Evolutionary conservation across 2,113 vertebrate species (phyloP).

Genomic region (Anas platyrhynchos): DNA sequence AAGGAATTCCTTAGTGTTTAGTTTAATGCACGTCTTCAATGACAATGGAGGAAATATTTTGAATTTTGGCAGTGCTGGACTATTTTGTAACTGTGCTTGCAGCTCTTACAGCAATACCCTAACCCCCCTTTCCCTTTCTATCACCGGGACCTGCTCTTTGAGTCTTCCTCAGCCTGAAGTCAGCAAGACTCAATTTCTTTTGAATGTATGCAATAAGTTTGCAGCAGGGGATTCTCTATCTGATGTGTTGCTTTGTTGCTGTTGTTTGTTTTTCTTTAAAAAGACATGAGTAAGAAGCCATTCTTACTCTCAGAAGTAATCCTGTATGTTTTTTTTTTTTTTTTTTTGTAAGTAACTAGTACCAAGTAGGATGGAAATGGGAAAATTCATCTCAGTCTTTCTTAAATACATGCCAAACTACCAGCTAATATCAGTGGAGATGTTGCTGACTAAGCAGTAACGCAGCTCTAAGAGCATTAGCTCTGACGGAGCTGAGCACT

Average conservation of each 20-base stretch:
- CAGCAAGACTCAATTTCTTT: not conserved
- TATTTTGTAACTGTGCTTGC: not conserved
- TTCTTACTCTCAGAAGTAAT: not conserved
- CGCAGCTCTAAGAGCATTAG: not conserved
- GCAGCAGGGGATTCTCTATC: not conserved
- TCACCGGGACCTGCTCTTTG: not conserved
- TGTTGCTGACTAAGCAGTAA: not conserved
- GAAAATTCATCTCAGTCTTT: not conserved
- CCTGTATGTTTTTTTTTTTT: no score
- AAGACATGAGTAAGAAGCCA: not conserved
- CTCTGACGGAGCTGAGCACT: not conserved
- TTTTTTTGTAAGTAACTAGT: not conserved
- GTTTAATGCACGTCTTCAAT: not conserved
- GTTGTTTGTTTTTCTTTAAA: not conserved
- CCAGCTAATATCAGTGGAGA: not conserved
- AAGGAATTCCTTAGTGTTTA: not conserved
- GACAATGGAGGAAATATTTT: not conserved
- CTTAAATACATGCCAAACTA: not conserved
- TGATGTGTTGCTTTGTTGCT: not conserved
- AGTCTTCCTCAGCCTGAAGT: not conserved
- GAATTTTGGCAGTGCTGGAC: not conserved
- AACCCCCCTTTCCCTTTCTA: not conserved
- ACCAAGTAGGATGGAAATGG: not conserved
- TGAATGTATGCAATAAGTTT: not conserved
- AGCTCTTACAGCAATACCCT: not conserved